Conservation (phyloP, 2,797 vertebrate species). For the Pantherophis vulpinus region DNA sequence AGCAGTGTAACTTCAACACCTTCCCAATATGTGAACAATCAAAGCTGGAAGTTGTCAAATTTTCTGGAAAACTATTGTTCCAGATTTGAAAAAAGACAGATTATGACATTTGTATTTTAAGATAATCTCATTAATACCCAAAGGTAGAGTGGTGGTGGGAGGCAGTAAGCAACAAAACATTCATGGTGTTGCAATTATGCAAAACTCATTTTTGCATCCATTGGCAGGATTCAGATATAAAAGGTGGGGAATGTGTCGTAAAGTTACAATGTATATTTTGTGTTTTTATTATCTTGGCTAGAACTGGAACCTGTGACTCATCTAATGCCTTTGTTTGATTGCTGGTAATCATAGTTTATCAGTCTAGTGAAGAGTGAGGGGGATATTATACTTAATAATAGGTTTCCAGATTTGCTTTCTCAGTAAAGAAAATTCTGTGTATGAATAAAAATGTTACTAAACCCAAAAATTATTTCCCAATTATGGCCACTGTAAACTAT, state of each 20-base stretch:
- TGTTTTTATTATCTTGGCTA: background rate
- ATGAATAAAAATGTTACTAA: background rate
- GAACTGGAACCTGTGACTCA: background rate
- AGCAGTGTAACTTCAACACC: background rate
- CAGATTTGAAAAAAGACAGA: background rate
- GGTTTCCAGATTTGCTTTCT: background rate
- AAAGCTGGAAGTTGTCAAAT: background rate
- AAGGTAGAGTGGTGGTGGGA: background rate
- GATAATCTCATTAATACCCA: background rate
- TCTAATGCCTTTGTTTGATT: background rate
- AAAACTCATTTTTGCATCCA: background rate
- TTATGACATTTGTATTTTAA: background rate
- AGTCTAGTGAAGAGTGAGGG: background rate
- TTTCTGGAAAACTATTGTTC: background rate
- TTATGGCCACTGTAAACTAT: background rate
- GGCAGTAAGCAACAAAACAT: background rate
- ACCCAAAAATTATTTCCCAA: background rate
- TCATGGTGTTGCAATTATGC: background rate
- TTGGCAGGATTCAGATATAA: background rate
- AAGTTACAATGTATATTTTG: background rate
- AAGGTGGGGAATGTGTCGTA: background rate
- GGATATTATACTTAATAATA: background rate
- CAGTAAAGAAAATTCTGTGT: background rate
- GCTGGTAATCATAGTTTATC: background rate
- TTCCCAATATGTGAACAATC: background rate